Percentiles rank a stretch among this genome's conserved stretches.
These are phyloP conservation scores for Ginglymostoma cirratum DNA, from an alignment of 2,113 vertebrate genomes.

Conservation along the genomic window DNA sequence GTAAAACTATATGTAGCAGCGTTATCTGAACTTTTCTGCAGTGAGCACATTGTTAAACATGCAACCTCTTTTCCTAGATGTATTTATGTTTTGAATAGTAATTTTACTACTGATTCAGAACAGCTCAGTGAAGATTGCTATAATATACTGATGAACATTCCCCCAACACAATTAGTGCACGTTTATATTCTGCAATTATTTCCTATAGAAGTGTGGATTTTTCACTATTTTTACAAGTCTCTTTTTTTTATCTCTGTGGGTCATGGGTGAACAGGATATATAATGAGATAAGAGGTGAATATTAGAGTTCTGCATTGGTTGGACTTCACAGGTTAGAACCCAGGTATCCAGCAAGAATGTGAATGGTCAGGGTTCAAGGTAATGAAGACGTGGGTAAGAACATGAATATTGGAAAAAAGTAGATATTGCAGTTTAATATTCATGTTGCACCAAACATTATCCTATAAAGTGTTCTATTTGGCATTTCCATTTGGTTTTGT, in stretches of 20 bases:
- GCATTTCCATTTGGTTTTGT: not conserved
- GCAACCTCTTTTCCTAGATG: not conserved
- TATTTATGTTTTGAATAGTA: not conserved
- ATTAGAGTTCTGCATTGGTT: not conserved
- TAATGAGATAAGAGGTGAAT: not conserved
- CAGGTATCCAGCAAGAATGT: not conserved
- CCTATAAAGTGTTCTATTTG: not conserved
- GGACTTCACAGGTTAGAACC: not conserved
- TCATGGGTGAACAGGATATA: not conserved
- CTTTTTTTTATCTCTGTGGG: not conserved
- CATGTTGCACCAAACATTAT: not conserved
- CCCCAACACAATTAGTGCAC: not conserved
- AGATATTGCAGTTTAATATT: not conserved
- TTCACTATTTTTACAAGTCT: not conserved
- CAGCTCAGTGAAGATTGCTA: not conserved
- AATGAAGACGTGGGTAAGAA: not conserved
- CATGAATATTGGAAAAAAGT: not conserved
- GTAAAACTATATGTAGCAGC: not conserved
- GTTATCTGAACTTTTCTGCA: not conserved
- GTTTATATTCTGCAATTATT: not conserved
- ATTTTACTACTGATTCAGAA: not conserved
- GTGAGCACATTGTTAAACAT: not conserved
- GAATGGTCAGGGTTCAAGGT: not conserved
- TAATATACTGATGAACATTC: not conserved
- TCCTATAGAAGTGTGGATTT: not conserved